phyloP scores from a whole-genome alignment of 2,113 vertebrate species.

The Gymnobelideus leadbeateri region DNA sequence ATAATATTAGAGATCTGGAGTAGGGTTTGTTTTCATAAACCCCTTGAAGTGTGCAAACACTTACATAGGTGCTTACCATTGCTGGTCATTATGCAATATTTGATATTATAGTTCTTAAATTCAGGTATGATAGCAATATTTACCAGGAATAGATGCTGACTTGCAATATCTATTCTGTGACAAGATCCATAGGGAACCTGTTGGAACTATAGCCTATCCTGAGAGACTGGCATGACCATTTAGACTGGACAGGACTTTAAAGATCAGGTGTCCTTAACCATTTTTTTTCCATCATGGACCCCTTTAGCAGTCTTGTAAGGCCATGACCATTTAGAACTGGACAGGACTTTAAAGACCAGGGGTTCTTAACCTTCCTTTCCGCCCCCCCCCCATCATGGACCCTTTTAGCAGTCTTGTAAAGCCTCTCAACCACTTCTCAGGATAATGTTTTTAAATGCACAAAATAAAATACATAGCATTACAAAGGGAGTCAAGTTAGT shows the following conservation, averaged over 20 bases:
- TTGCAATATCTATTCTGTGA: not conserved
- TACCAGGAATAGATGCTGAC: not conserved
- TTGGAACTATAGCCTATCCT: not conserved
- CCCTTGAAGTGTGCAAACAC: not conserved
- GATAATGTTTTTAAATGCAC: not conserved
- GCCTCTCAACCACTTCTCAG: not conserved
- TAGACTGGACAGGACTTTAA: not conserved
- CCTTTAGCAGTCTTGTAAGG: not conserved
- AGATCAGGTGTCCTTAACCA: not conserved
- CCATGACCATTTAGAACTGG: not conserved
- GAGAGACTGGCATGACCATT: not conserved
- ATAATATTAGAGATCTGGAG: not conserved
- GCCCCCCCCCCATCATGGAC: too few species aligned
- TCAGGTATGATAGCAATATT: not conserved
- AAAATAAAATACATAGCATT: not conserved
- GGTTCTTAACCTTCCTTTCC: not conserved
- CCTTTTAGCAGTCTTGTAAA: not conserved
- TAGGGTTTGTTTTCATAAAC: not conserved
- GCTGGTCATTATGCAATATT: not conserved
- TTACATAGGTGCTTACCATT: accelerated
- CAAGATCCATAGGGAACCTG: not conserved
- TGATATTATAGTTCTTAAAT: not conserved
- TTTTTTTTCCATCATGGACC: not conserved
- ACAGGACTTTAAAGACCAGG: not conserved
- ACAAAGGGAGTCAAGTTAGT: not conserved